Conservation (phyloP, 2,888 invertebrate genomes). For the Scelioninae gen. 1 region DNA sequence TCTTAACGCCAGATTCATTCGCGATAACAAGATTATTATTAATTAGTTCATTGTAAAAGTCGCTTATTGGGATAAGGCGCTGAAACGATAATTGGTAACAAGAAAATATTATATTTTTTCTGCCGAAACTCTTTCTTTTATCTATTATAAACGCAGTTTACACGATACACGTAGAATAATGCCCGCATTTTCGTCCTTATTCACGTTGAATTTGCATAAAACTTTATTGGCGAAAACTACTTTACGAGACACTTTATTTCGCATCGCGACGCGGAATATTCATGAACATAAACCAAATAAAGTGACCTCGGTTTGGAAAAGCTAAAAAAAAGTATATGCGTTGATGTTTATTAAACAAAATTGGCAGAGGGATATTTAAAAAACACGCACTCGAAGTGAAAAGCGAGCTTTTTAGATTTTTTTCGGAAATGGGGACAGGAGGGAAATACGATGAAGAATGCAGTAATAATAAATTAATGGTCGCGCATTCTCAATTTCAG, state of each 20-base stretch:
- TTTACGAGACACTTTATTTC: slow-evolving; percentile 57
- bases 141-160: slow-evolving; percentile 59
- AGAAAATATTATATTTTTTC: slow-evolving; percentile 24
- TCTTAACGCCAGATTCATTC: slow-evolving; percentile 28
- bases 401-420: too few species aligned
- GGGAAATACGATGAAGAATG: too few species aligned
- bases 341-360: too few species aligned
- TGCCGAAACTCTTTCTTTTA: slow-evolving; percentile 36
- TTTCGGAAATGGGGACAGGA: too few species aligned
- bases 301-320: too few species aligned
- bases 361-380: too few species aligned
- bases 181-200: slow-evolving; percentile 49
- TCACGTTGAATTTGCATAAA: slow-evolving; percentile 50
- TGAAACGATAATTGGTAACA: slow-evolving; percentile 26
- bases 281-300: slow-evolving; percentile 58
- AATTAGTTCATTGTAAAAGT: slow-evolving; percentile 19
- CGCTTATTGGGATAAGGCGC: background rate
- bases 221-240: slow-evolving; percentile 60
- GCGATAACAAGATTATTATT: slow-evolving; percentile 25
- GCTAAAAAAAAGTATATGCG: too few species aligned
- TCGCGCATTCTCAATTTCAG: too few species aligned
- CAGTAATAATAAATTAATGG: too few species aligned
- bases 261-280: slow-evolving; percentile 44
- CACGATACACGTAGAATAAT: slow-evolving; percentile 57
- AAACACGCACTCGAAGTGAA: too few species aligned